A percentile compares a stretch with the other conserved stretches of the same genome.
These are phyloP conservation scores for Apotomis turbidana DNA, from an alignment of 2,888 invertebrate genomes.

Conservation along the genomic window DNA sequence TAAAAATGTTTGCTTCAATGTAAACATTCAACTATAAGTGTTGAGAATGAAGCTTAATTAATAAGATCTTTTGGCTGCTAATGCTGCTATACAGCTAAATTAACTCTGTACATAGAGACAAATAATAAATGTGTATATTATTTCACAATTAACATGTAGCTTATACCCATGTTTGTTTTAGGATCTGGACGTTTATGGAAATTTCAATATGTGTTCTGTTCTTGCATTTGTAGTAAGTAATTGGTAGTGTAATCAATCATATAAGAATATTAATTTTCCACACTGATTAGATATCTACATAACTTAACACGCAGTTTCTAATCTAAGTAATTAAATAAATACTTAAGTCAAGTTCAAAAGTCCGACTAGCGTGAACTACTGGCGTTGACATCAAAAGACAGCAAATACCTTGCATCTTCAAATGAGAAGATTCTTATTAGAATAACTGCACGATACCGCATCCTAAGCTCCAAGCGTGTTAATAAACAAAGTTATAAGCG, in stretches of 20 bases:
- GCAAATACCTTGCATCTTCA: slow-evolving; percentile 6
- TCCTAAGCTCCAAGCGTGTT: slow-evolving; percentile 10
- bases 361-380: slow-evolving; percentile 1
- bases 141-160: not conserved
- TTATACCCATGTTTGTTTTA: slow-evolving; percentile 1
- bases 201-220: not conserved
- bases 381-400: slow-evolving; percentile 5
- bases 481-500: slow-evolving; percentile 42
- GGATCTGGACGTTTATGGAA: not conserved
- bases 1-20: no score
- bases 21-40: no score
- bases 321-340: slow-evolving; percentile 16
- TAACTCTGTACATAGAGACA: no score
- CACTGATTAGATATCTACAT: not conserved
- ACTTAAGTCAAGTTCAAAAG: slow-evolving; percentile 29
- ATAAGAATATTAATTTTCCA: not conserved
- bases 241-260: not conserved
- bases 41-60: no score
- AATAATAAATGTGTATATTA: not conserved
- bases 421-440: slow-evolving; percentile 10
- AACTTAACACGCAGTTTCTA: slow-evolving; percentile 19
- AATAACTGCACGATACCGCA: not conserved
- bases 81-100: no score
- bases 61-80: no score
- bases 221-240: not conserved